Base-by-base conservation (phyloP, 64 coral and sea anemone genomes). In the Astreopora myriophthalma region DNA sequence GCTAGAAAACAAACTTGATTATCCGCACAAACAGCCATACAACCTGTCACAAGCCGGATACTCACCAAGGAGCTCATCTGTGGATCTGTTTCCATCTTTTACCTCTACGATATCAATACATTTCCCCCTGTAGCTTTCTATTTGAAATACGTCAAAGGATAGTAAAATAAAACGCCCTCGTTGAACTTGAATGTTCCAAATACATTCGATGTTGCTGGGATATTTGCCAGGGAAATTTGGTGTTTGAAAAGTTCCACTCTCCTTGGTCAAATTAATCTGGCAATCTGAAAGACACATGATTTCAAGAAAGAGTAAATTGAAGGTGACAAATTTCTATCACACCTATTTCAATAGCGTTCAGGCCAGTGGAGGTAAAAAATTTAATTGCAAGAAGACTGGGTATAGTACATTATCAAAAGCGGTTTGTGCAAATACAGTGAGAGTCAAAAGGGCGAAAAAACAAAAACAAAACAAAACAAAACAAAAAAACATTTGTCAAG, bases 31-130 rank as follows among this genome's bases (percentile, higher is more conserved):
- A n/a, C n/a, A n/a, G n/a, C n/a, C n/a, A n/a, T n/a, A n/a, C n/a
- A n/a, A n/a, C n/a, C n/a, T n/a, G n/a, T n/a, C n/a, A n/a, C n/a
- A n/a, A n/a, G n/a, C n/a, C n/a, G n/a, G 7, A 34, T 37, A 73
- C 38, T 87, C 37, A 92, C 90, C 90, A 40, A 92, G 67, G 16
- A 92, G 42, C 52, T 92, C 35, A 8, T 85, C 28, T 20, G 82
- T 38, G 0, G 68, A 44, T 10, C 3, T 67, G 14, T 16, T 16
- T 57, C 90, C 90, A 86, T 92, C 90, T 73, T 92, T 92, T 5
- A 92, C 90, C 90, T 92, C 90, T 34, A 92, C 90, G 30, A 92
- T 34, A 66, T 92, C 90, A 46, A 86, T 92, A 35, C 90, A 92
- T 33, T 86, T 76, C 12, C 52, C 67, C 35, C 27, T 24, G 17